These are phyloP conservation scores for Platyrinchus mystaceus DNA, from an alignment of 2,797 vertebrate genomes.

Conservation along the genomic window DNA sequence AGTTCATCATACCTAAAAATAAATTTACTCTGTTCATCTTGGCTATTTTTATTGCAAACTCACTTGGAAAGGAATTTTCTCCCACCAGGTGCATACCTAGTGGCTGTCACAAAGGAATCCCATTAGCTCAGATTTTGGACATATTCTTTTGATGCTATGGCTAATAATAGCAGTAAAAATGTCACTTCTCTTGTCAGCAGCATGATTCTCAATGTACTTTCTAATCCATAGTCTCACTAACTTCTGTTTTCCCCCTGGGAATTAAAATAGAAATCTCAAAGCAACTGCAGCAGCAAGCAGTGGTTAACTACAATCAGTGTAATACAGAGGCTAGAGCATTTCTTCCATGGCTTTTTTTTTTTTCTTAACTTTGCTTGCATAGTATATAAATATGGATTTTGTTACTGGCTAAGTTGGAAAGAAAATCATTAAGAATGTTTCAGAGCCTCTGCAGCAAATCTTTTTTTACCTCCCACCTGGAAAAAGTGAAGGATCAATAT, in stretches of 20 bases:
- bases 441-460: not conserved
- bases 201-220: not conserved
- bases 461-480: not conserved
- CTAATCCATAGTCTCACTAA: not conserved
- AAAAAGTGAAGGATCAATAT: slow-evolving; percentile 8
- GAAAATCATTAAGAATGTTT: not conserved
- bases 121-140: not conserved
- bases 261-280: not conserved
- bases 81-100: not conserved
- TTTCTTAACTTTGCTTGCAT: not conserved
- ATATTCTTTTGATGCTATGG: not conserved
- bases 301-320: not conserved
- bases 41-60: not conserved
- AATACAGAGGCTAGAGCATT: not conserved
- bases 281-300: not conserved
- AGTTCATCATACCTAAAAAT: not conserved
- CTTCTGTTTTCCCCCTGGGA: not conserved
- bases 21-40: not conserved
- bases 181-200: not conserved
- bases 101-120: not conserved
- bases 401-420: not conserved
- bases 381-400: slow-evolving; percentile 21
- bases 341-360: not conserved
- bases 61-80: not conserved
- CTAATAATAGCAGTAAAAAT: not conserved